Base-by-base conservation (phyloP, 2,888 invertebrate species). In the Hartigia nigra region DNA sequence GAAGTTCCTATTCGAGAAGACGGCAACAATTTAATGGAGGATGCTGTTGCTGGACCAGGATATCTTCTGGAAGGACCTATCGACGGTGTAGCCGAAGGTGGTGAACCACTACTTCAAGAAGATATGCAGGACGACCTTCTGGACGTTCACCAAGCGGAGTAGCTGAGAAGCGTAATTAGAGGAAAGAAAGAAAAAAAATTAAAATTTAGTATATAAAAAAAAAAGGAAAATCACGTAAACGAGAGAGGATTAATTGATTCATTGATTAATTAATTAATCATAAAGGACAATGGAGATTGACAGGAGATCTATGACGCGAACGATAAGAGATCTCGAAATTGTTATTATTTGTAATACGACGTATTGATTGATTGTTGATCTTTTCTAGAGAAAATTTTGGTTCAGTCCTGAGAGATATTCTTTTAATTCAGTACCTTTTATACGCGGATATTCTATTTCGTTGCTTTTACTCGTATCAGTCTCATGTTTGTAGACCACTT, bases 71-170 rank as follows among this genome's bases (percentile, higher is more conserved):
- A 81, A 37, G 82, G 83, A 69, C 80, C 82, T 1, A 81, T 83
- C 69, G 82, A 85, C 34, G 86, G 84, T 35, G 80, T 83, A 69
- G 84, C 82, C 39, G 87, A 85, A 35, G 80, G 80, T 35, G 55
- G 55, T 23, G 55, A 55, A 23, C 55, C 23, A 9, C 2, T 55
- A 2, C 55, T 55, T 1, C 55, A 55, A 55, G 55, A 55, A 55
- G 23, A 55, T 9, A 55, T 55, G 55, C 55, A 55, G 55, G 55
- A 55, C 23, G 55, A 55, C 9, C 55, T 23, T 23, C 23, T 55
- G 23, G 55, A 55, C 23, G 55, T 55, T 9, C 55, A 23, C 23
- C 55, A 23, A 55, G 55, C 23, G 55, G 23, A 55, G 23, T 55
- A 55, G 23, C 55, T 55, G 23, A 55, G 9, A 23, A 23, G 9